A percentile compares a stretch with the other conserved stretches of the same genome.
Conservation (phyloP, 1,140 invertebrate genomes). For the Solen grandis region DNA sequence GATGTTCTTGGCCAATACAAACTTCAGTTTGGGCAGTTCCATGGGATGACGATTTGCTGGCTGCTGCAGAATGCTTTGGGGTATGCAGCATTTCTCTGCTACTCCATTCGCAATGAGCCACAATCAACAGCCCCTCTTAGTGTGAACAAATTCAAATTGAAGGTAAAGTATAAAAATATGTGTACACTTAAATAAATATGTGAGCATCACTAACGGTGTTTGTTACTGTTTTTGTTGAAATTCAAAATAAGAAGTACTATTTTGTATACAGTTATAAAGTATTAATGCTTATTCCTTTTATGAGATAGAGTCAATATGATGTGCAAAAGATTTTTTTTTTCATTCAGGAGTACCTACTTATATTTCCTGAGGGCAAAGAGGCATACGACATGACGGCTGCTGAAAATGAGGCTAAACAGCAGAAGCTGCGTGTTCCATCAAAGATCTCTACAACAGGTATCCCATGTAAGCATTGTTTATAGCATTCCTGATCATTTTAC, state of each 20-base stretch:
- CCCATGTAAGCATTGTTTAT: neutral
- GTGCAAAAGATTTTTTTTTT: too few species aligned
- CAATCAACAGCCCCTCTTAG: neutral
- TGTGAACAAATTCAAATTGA: neutral
- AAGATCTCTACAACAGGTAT: too few species aligned
- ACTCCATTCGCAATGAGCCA: neutral
- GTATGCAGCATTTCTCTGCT: neutral
- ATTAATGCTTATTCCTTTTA: too few species aligned
- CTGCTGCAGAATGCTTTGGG: conserved; percentile 17
- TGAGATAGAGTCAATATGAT: too few species aligned
- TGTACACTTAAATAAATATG: conserved; percentile 1
- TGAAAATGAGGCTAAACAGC: too few species aligned
- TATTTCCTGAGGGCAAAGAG: too few species aligned
- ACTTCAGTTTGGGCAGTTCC: conserved; percentile 15
- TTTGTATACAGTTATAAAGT: too few species aligned
- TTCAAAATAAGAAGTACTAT: neutral
- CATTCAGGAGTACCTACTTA: too few species aligned
- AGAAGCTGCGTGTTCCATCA: too few species aligned
- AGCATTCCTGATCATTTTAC: neutral
- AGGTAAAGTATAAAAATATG: too few species aligned
- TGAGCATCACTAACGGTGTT: neutral
- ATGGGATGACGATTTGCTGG: conserved; percentile 17
- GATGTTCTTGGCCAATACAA: conserved; percentile 7
- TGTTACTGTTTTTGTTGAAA: neutral
- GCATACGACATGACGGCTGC: too few species aligned